Evolutionary conservation across 2,888 invertebrate genomes (phyloP).

Genomic region (Leistus spinibarbis): DNA sequence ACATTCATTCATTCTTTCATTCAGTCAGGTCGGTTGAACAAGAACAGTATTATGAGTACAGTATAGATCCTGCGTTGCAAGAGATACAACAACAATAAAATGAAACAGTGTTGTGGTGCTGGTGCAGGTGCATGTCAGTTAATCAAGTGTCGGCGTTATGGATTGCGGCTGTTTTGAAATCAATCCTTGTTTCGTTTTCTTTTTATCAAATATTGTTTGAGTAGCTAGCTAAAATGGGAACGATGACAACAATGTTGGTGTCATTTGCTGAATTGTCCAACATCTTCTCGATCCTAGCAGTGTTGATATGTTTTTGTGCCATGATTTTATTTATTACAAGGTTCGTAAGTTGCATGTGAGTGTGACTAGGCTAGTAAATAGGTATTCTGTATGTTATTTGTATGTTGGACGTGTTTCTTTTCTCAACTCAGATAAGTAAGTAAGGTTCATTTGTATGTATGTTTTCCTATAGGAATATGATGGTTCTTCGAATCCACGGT

Average conservation of each 20-base stretch:
- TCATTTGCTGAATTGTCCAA: slow-evolving; percentile 77
- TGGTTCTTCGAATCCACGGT: slow-evolving; percentile 73
- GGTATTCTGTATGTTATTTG: background rate
- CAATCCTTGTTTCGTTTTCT: slow-evolving; percentile 33
- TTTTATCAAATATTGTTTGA: slow-evolving; percentile 40
- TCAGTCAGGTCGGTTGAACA: too few relatives aligned
- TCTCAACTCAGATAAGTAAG: too few relatives aligned
- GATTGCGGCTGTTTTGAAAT: slow-evolving; percentile 27
- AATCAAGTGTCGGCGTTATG: slow-evolving; percentile 29
- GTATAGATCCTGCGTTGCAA: slow-evolving; percentile 11
- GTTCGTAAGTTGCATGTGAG: too few relatives aligned
- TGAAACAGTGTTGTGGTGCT: background rate
- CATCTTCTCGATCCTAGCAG: slow-evolving; percentile 75
- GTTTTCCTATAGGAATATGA: slow-evolving; percentile 68
- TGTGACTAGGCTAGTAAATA: too few relatives aligned
- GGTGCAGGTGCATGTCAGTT: slow-evolving; percentile 32
- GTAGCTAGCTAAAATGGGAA: slow-evolving; percentile 46
- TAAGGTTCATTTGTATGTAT: background rate
- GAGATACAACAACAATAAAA: too few relatives aligned
- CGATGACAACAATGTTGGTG: slow-evolving; percentile 66
- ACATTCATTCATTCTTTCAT: too few relatives aligned
- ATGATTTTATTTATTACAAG: slow-evolving; percentile 78
- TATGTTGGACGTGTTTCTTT: background rate
- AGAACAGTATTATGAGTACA: background rate
- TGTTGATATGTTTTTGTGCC: slow-evolving; percentile 74